Percentiles rank a stretch among this genome's conserved stretches.
Conservation (phyloP, 2,888 invertebrate genomes). For the Acrobasis suavella region DNA sequence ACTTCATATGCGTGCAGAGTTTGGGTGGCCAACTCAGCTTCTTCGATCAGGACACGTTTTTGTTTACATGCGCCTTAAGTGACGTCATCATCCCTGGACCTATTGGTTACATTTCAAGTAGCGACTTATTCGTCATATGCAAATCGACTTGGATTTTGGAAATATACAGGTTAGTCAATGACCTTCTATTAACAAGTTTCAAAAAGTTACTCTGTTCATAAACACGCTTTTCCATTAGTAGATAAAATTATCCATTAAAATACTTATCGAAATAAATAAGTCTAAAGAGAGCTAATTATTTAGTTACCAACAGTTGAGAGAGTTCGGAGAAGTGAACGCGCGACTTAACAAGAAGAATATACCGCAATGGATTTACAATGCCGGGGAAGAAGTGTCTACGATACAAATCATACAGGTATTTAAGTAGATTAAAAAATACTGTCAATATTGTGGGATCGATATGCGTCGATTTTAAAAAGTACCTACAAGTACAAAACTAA, state of each 20-base stretch:
- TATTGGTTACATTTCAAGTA: conserved; percentile 89
- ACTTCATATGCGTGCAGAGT: conserved; percentile 95
- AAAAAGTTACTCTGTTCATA: too few species aligned
- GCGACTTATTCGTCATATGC: conserved; percentile 92
- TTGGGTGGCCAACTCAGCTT: conserved; percentile 94
- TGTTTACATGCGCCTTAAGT: conserved; percentile 91
- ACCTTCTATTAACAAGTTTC: conserved; percentile 11
- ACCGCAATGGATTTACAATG: conserved; percentile 91
- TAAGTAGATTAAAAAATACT: neutral
- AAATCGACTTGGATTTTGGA: conserved; percentile 92
- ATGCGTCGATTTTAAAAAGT: too few species aligned
- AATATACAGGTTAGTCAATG: conserved; percentile 91
- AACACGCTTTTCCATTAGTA: too few species aligned
- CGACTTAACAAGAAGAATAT: conserved; percentile 84
- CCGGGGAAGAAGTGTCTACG: conserved; percentile 89
- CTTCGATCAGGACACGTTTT: conserved; percentile 95
- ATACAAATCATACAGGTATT: conserved; percentile 83
- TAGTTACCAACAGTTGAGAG: conserved; percentile 90
- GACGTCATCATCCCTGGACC: conserved; percentile 92
- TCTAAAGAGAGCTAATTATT: conserved; percentile 31
- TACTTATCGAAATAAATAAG: too few species aligned
- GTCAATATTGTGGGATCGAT: too few species aligned
- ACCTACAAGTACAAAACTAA: too few species aligned
- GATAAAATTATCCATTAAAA: neutral
- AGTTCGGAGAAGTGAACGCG: conserved; percentile 84